These are phyloP conservation scores for Microplitis mediator DNA, from an alignment of 1,140 invertebrate genomes.

Conservation along the genomic window DNA sequence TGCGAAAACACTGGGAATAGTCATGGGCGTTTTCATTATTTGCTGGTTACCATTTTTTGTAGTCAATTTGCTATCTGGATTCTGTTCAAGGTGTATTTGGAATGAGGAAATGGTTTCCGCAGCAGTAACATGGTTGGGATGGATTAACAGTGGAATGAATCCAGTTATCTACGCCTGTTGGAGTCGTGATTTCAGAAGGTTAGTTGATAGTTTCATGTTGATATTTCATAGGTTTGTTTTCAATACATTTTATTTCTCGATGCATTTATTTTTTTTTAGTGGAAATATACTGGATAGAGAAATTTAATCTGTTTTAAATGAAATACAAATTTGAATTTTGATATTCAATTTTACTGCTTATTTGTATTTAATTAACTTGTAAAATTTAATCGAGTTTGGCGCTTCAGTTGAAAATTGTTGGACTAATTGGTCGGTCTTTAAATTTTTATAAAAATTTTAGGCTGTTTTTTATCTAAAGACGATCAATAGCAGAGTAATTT, in stretches of 20 bases:
- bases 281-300: background rate
- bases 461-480: no score
- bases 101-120: conserved; percentile 90
- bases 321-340: no score
- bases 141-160: conserved; percentile 99
- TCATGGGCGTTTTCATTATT: conserved; percentile 98
- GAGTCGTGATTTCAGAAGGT: conserved; percentile 95
- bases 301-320: no score
- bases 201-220: conserved; percentile 45
- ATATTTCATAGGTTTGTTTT: background rate
- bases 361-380: no score
- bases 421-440: no score
- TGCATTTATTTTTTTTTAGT: background rate
- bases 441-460: no score
- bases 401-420: no score
- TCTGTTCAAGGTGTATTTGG: conserved; percentile 85
- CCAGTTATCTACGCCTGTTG: conserved; percentile 97
- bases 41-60: conserved; percentile 99
- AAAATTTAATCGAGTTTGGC: no score
- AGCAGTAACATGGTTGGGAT: conserved; percentile 97
- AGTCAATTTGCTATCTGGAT: conserved; percentile 89
- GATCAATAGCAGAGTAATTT: no score
- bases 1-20: conserved; percentile 91
- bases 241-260: background rate
- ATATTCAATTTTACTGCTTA: no score